Conservation (phyloP, 2,888 invertebrate species). For the Ethmia dodecea region DNA sequence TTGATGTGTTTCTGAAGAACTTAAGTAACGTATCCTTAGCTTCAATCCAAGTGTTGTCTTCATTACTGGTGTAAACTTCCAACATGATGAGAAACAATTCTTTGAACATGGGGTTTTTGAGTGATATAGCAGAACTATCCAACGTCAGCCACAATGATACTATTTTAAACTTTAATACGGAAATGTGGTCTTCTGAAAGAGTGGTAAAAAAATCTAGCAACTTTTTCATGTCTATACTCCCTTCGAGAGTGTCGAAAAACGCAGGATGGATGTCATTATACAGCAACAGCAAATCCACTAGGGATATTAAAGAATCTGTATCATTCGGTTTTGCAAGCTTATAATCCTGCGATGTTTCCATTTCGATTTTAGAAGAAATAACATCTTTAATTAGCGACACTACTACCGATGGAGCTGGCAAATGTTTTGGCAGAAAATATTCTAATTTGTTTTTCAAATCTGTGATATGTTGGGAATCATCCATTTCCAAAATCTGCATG, state of each 20-base stretch:
- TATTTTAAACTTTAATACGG: conserved; percentile 63
- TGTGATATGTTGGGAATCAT: conserved; percentile 35
- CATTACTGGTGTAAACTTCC: conserved; percentile 66
- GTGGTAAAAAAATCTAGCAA: conserved; percentile 52
- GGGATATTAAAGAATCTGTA: conserved; percentile 46
- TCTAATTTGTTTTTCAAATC: conserved; percentile 57
- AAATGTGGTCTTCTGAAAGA: conserved; percentile 35
- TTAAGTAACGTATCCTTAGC: conserved; percentile 72
- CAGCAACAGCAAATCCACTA: conserved; percentile 55
- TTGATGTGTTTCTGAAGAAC: conserved; percentile 79
- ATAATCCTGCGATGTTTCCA: conserved; percentile 42
- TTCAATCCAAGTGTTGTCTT: conserved; percentile 59
- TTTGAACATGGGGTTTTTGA: conserved; percentile 71
- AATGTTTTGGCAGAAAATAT: conserved; percentile 64
- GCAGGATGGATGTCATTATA: conserved; percentile 63
- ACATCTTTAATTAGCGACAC: conserved; percentile 51
- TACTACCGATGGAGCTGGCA: conserved; percentile 50
- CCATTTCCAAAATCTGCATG: conserved; percentile 67
- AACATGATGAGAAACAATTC: conserved; percentile 76
- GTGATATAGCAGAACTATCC: conserved; percentile 70
- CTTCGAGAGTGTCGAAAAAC: conserved; percentile 65
- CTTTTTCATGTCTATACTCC: conserved; percentile 58
- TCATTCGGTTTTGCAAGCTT: conserved; percentile 44
- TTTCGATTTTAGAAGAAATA: conserved; percentile 27
- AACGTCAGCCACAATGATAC: conserved; percentile 62